These are phyloP conservation scores for Clamator glandarius DNA, from an alignment of 2,797 vertebrate genomes.

Conservation along the genomic window DNA sequence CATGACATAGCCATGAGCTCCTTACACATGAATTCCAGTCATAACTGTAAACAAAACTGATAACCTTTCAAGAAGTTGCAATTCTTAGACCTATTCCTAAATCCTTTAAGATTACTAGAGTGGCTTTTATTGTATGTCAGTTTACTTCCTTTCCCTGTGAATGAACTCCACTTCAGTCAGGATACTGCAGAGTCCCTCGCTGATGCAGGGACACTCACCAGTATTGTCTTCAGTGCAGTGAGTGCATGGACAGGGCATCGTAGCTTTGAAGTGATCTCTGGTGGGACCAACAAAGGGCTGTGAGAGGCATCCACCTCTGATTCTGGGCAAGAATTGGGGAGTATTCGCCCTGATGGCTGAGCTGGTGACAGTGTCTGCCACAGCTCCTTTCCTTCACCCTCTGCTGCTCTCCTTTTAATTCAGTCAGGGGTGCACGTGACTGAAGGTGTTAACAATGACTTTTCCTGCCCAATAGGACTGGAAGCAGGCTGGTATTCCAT, in stretches of 20 bases:
- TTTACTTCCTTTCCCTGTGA: background rate
- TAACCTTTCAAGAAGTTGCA: background rate
- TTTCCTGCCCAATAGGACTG: background rate
- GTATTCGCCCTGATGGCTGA: background rate
- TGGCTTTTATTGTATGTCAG: background rate
- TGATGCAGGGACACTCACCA: background rate
- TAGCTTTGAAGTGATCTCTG: fast-evolving
- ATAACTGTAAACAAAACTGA: background rate
- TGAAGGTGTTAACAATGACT: fast-evolving
- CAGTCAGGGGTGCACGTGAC: background rate
- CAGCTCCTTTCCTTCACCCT: background rate
- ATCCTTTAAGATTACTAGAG: background rate
- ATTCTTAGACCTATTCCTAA: background rate
- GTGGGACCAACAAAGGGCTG: background rate
- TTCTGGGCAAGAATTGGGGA: background rate
- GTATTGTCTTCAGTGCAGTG: background rate
- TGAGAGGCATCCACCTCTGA: background rate
- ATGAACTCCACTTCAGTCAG: background rate
- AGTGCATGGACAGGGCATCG: fast-evolving
- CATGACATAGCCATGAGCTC: background rate
- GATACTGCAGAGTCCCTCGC: background rate
- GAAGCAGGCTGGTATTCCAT: background rate
- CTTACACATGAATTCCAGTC: background rate
- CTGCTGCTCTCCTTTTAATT: background rate
- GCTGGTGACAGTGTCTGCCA: background rate